Evolutionary conservation across 2,888 invertebrate genomes (phyloP).

Genomic region (Limenitis camilla): DNA sequence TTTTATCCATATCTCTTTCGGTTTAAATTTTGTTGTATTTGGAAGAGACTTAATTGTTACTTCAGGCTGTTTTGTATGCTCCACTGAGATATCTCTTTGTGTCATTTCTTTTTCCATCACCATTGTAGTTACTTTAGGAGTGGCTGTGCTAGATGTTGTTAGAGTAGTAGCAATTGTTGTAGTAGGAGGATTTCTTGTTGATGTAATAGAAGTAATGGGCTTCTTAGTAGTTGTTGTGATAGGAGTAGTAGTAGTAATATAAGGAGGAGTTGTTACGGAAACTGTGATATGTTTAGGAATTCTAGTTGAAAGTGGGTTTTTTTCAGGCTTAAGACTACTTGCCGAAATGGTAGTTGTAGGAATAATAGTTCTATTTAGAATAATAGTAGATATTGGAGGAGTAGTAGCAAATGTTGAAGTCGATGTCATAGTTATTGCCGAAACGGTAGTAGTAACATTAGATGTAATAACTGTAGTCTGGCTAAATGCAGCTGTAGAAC

Average conservation of each 20-base stretch:
- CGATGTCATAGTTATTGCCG: constrained; percentile 20
- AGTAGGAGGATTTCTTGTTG: not conserved
- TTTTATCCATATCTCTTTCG: constrained; percentile 69
- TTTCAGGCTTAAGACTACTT: not conserved
- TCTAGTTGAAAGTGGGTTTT: not conserved
- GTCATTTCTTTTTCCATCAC: constrained; percentile 27
- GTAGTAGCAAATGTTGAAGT: constrained; percentile 14
- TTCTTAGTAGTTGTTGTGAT: not conserved
- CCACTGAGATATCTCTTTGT: constrained; percentile 24
- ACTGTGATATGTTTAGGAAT: not conserved
- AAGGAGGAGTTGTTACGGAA: constrained; percentile 1
- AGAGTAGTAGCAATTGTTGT: not conserved
- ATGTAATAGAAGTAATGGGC: constrained; percentile 1
- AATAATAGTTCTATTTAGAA: not conserved
- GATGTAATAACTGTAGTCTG: constrained; percentile 13
- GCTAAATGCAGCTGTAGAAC: constrained; percentile 6
- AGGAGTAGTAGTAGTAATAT: not conserved
- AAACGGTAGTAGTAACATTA: constrained; percentile 17
- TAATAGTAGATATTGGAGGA: not conserved
- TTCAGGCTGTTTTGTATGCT: constrained; percentile 44
- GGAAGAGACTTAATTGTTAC: constrained; percentile 40
- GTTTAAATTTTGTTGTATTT: constrained; percentile 56
- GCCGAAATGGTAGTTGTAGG: not conserved
- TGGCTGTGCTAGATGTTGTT: constrained; percentile 4
- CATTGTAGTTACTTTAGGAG: constrained; percentile 13